These are phyloP conservation scores for Diadophis punctatus DNA, from an alignment of 2,113 vertebrate species.

Conservation along the genomic window DNA sequence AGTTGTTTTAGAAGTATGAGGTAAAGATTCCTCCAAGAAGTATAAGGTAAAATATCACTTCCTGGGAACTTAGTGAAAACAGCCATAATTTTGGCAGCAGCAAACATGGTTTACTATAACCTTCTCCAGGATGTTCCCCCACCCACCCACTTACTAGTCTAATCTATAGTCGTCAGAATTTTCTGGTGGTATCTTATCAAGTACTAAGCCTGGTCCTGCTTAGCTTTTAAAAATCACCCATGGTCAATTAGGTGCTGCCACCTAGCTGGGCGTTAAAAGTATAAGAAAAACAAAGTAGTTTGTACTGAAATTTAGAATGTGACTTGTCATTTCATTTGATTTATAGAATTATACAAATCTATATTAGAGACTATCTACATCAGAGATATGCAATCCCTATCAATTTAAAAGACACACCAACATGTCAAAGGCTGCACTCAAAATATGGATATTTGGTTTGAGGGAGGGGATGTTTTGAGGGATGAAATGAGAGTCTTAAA, in stretches of 20 bases:
- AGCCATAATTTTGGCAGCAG: neutral
- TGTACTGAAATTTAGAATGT: slow-evolving; percentile 27
- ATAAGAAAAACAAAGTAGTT: neutral
- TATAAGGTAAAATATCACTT: neutral
- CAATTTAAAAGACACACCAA: neutral
- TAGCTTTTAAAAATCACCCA: neutral
- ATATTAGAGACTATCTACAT: neutral
- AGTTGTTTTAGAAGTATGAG: neutral
- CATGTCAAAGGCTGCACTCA: neutral
- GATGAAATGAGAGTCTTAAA: neutral
- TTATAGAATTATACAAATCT: neutral
- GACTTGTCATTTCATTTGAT: neutral
- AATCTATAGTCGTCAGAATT: neutral
- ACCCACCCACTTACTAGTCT: neutral
- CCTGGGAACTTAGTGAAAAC: neutral
- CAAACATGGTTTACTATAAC: neutral
- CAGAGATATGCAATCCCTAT: neutral
- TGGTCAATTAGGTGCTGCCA: neutral
- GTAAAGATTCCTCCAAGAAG: neutral
- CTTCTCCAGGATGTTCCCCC: neutral
- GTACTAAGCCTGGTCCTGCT: neutral
- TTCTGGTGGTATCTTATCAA: neutral
- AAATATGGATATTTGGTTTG: neutral
- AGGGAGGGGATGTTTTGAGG: neutral
- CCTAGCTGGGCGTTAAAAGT: neutral